phyloP scores from a whole-genome alignment of 2,888 invertebrate species.

The Ceraclea dissimilis region DNA sequence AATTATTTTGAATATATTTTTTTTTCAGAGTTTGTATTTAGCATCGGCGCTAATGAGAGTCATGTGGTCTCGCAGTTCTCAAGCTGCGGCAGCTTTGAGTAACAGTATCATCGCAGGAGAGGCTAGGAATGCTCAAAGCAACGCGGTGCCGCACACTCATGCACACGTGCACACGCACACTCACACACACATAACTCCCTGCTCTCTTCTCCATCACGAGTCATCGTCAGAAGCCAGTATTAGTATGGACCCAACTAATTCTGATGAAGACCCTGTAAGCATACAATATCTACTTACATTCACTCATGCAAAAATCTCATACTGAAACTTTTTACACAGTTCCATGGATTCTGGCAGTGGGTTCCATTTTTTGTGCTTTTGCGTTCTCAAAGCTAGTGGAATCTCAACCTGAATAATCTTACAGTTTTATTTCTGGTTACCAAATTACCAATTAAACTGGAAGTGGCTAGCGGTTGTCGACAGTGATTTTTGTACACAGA shows the following conservation, averaged over 20 bases:
- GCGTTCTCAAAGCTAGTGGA: too few relatives aligned
- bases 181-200: conserved; percentile 43
- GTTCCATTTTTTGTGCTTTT: too few relatives aligned
- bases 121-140: conserved; percentile 32
- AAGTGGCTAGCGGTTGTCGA: too few relatives aligned
- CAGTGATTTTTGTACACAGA: too few relatives aligned
- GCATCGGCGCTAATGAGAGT: conserved; percentile 86
- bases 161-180: conserved; percentile 39
- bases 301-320: too few relatives aligned
- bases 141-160: conserved; percentile 24
- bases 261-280: conserved; percentile 62
- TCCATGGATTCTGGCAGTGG: not conserved
- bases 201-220: conserved; percentile 39
- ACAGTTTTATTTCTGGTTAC: too few relatives aligned
- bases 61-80: conserved; percentile 75
- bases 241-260: conserved; percentile 73
- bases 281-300: too few relatives aligned
- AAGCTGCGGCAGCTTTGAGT: conserved; percentile 28
- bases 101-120: conserved; percentile 27
- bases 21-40: conserved; percentile 69
- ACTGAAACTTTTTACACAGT: too few relatives aligned
- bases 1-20: too few relatives aligned
- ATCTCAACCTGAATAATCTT: too few relatives aligned
- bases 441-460: too few relatives aligned
- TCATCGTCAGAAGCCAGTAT: conserved; percentile 74